These are phyloP conservation scores for Bolborhynchus lineola DNA, from an alignment of 2,113 vertebrate genomes.

Conservation along the genomic window DNA sequence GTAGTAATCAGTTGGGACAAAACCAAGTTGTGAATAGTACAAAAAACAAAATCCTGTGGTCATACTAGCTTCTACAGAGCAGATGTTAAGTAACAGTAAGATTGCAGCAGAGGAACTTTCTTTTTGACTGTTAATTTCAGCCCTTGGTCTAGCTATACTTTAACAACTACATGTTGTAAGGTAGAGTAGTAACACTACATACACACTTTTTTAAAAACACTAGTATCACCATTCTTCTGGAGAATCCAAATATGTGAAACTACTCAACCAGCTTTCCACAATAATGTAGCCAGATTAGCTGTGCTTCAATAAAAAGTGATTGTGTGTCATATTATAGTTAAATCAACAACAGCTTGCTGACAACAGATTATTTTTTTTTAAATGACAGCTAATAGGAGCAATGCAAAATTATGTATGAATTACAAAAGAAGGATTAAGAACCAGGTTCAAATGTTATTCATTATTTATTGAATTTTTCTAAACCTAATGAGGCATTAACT, in stretches of 20 bases:
- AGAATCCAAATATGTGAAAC: neutral
- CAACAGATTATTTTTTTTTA: too few species aligned
- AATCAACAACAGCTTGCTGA: neutral
- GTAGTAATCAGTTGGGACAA: too few species aligned
- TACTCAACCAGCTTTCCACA: neutral
- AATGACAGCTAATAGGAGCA: neutral
- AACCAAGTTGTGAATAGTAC: neutral
- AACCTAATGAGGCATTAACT: neutral
- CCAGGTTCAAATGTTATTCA: too few species aligned
- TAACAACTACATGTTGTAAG: neutral
- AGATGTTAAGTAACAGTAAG: neutral
- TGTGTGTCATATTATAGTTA: neutral
- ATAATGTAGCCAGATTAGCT: neutral
- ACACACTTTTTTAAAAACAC: rapidly evolving
- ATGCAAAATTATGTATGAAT: neutral
- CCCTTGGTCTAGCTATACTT: neutral
- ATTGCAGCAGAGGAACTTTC: neutral
- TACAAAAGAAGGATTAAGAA: too few species aligned
- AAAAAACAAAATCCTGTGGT: neutral
- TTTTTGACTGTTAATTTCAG: neutral
- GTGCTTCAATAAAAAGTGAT: neutral
- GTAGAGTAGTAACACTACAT: neutral
- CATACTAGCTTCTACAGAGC: neutral
- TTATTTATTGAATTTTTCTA: too few species aligned
- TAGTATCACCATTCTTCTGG: neutral